A percentile compares a stretch with the other conserved stretches of the same genome.
phyloP scores from a whole-genome alignment of 1,140 invertebrate species.

The Diprion similis region DNA sequence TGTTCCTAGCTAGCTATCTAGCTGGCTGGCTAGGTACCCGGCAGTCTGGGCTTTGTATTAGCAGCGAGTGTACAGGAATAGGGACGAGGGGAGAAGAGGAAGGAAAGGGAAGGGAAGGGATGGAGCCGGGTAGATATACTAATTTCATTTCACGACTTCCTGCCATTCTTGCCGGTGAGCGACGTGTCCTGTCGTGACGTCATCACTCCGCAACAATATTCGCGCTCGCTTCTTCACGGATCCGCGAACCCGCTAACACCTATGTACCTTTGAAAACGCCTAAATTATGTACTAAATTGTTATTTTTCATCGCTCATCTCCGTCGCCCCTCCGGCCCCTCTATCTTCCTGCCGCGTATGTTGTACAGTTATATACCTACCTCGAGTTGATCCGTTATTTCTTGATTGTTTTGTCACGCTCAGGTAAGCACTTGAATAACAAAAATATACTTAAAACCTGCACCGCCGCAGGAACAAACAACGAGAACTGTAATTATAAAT shows the following conservation, averaged over 20 bases:
- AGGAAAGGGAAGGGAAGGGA: constrained; percentile 31
- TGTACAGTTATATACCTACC: too few species aligned
- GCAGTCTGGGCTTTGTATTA: not conserved
- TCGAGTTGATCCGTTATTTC: too few species aligned
- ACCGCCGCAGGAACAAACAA: too few species aligned
- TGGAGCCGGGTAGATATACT: constrained; percentile 30
- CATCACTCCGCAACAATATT: constrained; percentile 29
- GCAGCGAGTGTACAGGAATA: constrained; percentile 8
- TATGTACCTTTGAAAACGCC: constrained; percentile 32
- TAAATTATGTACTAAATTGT: constrained; percentile 48
- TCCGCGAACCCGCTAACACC: constrained; percentile 36
- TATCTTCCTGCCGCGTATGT: too few species aligned
- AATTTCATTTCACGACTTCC: constrained; percentile 63
- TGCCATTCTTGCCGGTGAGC: constrained; percentile 58
- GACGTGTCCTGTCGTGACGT: constrained; percentile 60
- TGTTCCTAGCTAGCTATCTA: too few species aligned
- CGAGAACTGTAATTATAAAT: too few species aligned
- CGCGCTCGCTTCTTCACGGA: constrained; percentile 33
- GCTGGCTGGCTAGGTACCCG: too few species aligned
- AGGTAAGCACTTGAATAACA: too few species aligned
- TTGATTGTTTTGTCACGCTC: too few species aligned
- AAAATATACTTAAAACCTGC: too few species aligned
- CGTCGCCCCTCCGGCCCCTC: not conserved
- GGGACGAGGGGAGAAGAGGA: constrained; percentile 4
- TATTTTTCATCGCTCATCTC: not conserved